These are phyloP conservation scores for Diplosoma virens DNA, from an alignment of 23 tunicate species.

Conservation along the genomic window DNA sequence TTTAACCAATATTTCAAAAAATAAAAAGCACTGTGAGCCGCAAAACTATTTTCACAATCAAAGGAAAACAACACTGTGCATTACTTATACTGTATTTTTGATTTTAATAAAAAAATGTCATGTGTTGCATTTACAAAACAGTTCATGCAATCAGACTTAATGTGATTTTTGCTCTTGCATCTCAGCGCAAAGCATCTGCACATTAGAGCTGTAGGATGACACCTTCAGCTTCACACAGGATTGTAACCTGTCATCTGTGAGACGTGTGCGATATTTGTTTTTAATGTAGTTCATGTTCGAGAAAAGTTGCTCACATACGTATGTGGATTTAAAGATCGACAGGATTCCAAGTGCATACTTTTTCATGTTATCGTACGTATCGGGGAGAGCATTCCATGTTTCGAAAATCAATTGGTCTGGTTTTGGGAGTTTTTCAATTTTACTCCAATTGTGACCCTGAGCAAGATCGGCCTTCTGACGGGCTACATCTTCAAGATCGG, in stretches of 20 bases:
- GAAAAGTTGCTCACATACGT: slow-evolving; percentile 38
- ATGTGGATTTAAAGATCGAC: slow-evolving; percentile 38
- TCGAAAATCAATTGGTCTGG: slow-evolving; percentile 29
- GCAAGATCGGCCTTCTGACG: slow-evolving; percentile 41
- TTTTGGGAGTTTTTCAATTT: slow-evolving; percentile 33
- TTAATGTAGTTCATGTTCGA: slow-evolving; percentile 34
- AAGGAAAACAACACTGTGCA: slow-evolving; percentile 1
- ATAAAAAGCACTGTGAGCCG: no score
- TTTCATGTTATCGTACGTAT: slow-evolving; percentile 12
- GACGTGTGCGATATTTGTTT: slow-evolving; percentile 26
- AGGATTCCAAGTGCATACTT: slow-evolving; percentile 18
- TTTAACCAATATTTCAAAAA: no score
- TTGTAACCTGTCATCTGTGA: slow-evolving; percentile 29
- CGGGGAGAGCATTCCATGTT: slow-evolving; percentile 33
- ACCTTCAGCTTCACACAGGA: slow-evolving; percentile 35
- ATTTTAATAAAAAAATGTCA: no score
- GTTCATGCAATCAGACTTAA: slow-evolving; percentile 15
- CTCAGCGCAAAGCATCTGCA: slow-evolving; percentile 32
- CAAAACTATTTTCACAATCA: no score
- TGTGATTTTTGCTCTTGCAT: slow-evolving; percentile 37
- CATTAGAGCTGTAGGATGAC: slow-evolving; percentile 34
- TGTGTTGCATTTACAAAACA: slow-evolving; percentile 18
- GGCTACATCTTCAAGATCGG: slow-evolving; percentile 23
- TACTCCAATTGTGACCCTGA: slow-evolving; percentile 33
- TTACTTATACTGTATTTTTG: not conserved